Conservation (phyloP, 2,113 vertebrate genomes). For the Centropus bengalensis region DNA sequence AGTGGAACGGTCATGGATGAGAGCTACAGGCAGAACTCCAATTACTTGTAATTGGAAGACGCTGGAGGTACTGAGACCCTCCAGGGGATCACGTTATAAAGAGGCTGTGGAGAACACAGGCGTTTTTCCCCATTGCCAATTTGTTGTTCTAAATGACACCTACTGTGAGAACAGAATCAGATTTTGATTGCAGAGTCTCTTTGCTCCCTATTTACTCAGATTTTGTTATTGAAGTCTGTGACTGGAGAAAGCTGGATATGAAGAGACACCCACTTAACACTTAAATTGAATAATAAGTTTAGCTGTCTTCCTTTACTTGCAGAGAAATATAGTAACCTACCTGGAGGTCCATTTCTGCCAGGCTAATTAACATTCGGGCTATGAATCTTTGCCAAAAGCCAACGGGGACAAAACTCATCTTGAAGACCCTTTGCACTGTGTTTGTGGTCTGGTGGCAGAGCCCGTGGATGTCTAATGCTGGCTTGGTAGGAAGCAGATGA, state of each 20-base stretch:
- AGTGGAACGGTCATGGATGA: neutral
- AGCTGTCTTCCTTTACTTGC: neutral
- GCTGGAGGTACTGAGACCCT: slow-evolving; percentile 8
- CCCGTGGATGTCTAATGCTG: slow-evolving; percentile 89
- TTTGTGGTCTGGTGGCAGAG: slow-evolving; percentile 84
- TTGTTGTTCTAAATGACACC: neutral
- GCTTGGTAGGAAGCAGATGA: slow-evolving; percentile 94
- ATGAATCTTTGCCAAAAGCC: slow-evolving; percentile 99
- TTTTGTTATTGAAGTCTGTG: neutral
- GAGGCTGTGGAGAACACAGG: neutral
- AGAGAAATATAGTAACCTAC: slow-evolving; percentile 65
- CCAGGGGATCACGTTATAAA: neutral
- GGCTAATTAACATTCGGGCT: slow-evolving; percentile 95
- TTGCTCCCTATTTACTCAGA: neutral
- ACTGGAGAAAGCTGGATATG: neutral
- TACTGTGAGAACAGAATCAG: neutral
- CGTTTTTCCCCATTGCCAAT: neutral
- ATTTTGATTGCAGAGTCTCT: neutral
- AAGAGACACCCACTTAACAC: neutral
- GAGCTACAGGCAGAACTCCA: slow-evolving; percentile 24
- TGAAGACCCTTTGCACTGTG: slow-evolving; percentile 92
- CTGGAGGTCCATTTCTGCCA: slow-evolving; percentile 96
- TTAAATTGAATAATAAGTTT: neutral
- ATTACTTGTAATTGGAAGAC: slow-evolving; percentile 27
- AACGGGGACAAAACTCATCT: slow-evolving; percentile 97